Evolutionary conservation across 2,888 invertebrate species (phyloP).

Genomic region (Adelognathus sp.): DNA sequence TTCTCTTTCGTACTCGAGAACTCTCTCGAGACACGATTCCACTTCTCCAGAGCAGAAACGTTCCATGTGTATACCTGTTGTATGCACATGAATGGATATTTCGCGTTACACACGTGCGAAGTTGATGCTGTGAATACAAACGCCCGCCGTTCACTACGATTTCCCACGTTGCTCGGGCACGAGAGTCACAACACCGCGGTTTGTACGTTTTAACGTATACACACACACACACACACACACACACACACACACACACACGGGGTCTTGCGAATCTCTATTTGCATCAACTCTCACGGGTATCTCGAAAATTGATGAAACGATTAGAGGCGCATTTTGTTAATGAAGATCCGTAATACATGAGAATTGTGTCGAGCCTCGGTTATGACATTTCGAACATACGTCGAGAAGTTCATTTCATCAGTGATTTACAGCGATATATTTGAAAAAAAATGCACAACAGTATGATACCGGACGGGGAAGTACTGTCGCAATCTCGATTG

Average conservation of each 20-base stretch:
- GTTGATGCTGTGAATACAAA: neutral
- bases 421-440: neutral
- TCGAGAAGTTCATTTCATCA: neutral
- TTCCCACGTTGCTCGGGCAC: conserved; percentile 19
- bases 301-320: conserved; percentile 2
- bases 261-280: conserved; percentile 10
- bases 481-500: too few species aligned
- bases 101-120: neutral
- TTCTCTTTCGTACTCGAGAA: conserved; percentile 13
- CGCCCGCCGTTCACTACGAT: conserved; percentile 18
- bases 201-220: conserved; percentile 23
- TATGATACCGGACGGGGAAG: too few species aligned
- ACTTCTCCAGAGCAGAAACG: neutral
- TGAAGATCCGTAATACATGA: neutral
- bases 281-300: neutral
- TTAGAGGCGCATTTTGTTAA: neutral
- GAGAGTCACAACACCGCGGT: neutral
- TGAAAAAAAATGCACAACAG: too few species aligned
- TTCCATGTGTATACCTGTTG: neutral
- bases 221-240: neutral
- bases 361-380: neutral
- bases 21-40: conserved; percentile 27
- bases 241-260: neutral
- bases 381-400: neutral
- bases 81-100: neutral